Base-by-base conservation (phyloP, 2,113 vertebrate species). In the Rhabdomys dilectus region DNA sequence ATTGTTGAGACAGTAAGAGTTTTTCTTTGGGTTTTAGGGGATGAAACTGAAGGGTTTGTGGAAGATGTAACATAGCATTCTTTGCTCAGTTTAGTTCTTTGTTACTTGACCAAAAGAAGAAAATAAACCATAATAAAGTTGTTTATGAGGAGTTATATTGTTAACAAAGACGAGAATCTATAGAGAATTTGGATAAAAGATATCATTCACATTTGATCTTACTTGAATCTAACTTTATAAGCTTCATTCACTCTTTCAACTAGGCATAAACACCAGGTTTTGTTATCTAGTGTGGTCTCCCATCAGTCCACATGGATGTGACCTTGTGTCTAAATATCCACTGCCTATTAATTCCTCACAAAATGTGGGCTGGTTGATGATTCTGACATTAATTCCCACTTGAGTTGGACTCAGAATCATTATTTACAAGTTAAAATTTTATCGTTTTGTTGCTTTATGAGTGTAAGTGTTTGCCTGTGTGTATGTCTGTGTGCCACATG, bases 1-100 rank as follows among this genome's bases (percentile, higher is more conserved):
- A 51, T 88, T 87, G 34, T 89, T 96, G 72, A 94, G 34, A 94
- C 29, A 58, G 24, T 93, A 84, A 91, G 64, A 70, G 11, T 87
- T 93, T 94, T 96, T 56, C 91, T 91, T 70, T 91, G 22, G 60
- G 82, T 94, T 78, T 94, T 53, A 89, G 64, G 82, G 51, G 9
- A 66, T 96, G 34, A 95, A 89, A 34, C 62, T 62, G 36, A 82
- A 56, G 36, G n/a, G 64, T 96, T 42, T 39, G 76, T 93, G 53
- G 88, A 88, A 92, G 42, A 68, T 5, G 31, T 75, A 51, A 84
- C 68, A 80, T 60, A 90, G 64, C 51, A 24, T n/a, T 81, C 51
- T 58, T 53, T 36, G 51, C 34, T 81, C 36, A 58, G 9, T 81
- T 58, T 36, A 58, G 36, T 72, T 66, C 24, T 15, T 64, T 70